Evolutionary conservation across 2,888 invertebrate species (phyloP).

Genomic region (Lepidocyrtinus sp.): DNA sequence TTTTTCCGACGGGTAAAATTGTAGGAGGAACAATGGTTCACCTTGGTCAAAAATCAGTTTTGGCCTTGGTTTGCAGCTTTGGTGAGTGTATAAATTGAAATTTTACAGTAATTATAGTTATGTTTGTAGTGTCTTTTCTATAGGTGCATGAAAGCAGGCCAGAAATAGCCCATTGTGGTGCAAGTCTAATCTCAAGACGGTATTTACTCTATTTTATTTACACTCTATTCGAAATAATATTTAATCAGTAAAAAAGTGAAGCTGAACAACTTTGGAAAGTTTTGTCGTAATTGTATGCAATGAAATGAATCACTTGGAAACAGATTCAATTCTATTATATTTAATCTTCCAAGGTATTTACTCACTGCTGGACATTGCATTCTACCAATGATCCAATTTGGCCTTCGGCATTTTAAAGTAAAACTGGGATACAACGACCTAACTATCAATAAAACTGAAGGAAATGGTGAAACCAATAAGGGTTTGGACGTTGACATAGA

Average conservation of each 20-base stretch:
- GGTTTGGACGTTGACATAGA: slow-evolving; percentile 28
- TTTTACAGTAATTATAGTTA: too few species aligned
- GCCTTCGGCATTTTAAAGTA: slow-evolving; percentile 32
- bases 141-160: slow-evolving; percentile 27
- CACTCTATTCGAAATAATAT: too few species aligned
- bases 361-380: slow-evolving; percentile 43
- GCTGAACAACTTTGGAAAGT: too few species aligned
- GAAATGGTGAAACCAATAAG: neutral
- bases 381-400: slow-evolving; percentile 39
- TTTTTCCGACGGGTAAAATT: slow-evolving; percentile 37
- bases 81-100: too few species aligned
- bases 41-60: neutral
- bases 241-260: too few species aligned
- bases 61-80: slow-evolving; percentile 52
- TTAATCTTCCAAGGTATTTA: slow-evolving; percentile 19
- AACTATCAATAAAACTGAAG: neutral
- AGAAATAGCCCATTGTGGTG: slow-evolving; percentile 40
- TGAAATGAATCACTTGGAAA: too few species aligned
- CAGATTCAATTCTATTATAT: too few species aligned
- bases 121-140: too few species aligned
- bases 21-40: slow-evolving; percentile 38
- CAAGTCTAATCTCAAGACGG: slow-evolving; percentile 33
- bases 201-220: too few species aligned
- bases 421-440: slow-evolving; percentile 39
- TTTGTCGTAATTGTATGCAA: too few species aligned